Conservation (phyloP, 2,113 vertebrate species). For the Brevimyrus niger region DNA sequence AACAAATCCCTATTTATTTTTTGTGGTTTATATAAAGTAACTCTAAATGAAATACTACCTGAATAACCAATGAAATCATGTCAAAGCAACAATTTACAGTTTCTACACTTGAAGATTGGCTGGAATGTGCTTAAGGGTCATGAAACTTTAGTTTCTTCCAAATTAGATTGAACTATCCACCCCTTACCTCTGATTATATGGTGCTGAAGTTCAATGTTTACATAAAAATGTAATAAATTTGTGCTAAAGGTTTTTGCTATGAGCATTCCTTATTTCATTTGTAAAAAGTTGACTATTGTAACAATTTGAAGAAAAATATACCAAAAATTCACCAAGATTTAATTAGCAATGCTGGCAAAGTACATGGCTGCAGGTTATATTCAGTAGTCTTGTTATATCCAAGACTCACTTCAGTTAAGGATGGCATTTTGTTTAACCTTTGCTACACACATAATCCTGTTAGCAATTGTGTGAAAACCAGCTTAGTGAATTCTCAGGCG, state of each 20-base stretch:
- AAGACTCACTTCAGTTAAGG: background rate
- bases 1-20: conserved; percentile 33
- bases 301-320: background rate
- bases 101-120: background rate
- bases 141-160: background rate
- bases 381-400: background rate
- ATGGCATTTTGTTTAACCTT: background rate
- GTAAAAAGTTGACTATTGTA: background rate
- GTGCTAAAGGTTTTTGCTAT: background rate
- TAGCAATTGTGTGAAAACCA: background rate
- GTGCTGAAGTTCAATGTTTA: conserved; percentile 64
- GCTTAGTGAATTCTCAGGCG: background rate
- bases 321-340: background rate
- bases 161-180: conserved; percentile 33
- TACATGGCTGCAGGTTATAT: background rate
- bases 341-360: background rate
- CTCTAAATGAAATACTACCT: conserved; percentile 28
- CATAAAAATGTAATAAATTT: conserved; percentile 15
- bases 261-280: background rate
- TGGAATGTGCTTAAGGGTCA: background rate
- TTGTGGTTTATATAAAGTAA: conserved; percentile 25
- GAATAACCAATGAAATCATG: background rate
- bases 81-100: background rate
- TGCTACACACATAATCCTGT: background rate
- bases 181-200: conserved; percentile 43